These are phyloP conservation scores for Alosa alosa DNA, from an alignment of 2,113 vertebrate genomes.

Conservation along the genomic window DNA sequence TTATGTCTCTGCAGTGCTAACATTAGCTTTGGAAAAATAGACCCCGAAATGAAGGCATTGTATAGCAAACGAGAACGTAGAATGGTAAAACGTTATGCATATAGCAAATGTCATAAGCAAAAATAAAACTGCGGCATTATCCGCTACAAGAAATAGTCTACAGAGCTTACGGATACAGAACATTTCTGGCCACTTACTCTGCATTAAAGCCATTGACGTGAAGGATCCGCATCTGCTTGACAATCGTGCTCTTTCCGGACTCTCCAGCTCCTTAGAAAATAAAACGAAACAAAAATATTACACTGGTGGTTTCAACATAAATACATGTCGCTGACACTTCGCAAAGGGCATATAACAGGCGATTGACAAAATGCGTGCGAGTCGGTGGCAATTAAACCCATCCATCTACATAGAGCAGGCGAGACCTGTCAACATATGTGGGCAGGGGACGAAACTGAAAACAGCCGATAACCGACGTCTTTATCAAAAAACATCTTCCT, in stretches of 20 bases:
- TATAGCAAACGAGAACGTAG: not conserved
- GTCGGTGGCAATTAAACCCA: slow-evolving; percentile 25
- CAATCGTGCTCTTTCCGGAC: slow-evolving; percentile 98
- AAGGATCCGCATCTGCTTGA: slow-evolving; percentile 98
- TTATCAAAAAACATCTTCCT: not conserved
- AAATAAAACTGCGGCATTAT: not conserved
- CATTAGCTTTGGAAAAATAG: not conserved
- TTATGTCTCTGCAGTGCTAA: slow-evolving; percentile 15
- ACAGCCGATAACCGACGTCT: slow-evolving; percentile 20
- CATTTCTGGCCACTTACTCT: slow-evolving; percentile 79
- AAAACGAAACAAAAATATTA: slow-evolving; percentile 44
- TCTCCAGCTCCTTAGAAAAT: slow-evolving; percentile 87
- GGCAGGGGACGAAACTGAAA: slow-evolving; percentile 25
- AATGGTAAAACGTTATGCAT: not conserved
- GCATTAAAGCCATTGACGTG: slow-evolving; percentile 97
- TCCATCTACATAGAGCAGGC: slow-evolving; percentile 21
- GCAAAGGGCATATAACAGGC: slow-evolving; percentile 17
- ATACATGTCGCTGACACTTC: slow-evolving; percentile 5
- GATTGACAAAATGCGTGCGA: slow-evolving; percentile 18
- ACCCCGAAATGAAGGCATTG: not conserved
- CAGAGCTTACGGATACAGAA: slow-evolving; percentile 22
- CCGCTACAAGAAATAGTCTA: not conserved
- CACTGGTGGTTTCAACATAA: slow-evolving; percentile 1
- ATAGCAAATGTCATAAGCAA: not conserved
- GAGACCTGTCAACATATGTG: slow-evolving; percentile 37